Conservation (phyloP, 2,888 invertebrate species). For the Emmelina monodactyla region DNA sequence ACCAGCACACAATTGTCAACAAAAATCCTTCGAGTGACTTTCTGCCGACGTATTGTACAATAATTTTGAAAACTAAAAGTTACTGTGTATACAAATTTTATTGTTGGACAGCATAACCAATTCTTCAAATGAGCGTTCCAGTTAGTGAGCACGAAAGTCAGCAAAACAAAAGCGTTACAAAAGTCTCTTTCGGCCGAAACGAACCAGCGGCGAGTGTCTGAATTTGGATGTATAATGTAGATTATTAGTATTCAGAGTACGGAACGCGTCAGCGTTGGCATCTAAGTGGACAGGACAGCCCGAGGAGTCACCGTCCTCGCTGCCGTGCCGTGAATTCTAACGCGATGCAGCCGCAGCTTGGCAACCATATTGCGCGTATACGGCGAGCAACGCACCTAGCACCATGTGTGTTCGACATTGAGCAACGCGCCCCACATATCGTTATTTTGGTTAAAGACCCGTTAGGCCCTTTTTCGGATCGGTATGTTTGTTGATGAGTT, state of each 20-base stretch:
- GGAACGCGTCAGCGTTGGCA: constrained; percentile 38
- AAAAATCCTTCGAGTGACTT: no score
- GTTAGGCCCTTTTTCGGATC: constrained; percentile 35
- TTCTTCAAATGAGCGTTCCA: constrained; percentile 38
- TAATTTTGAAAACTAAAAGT: no score
- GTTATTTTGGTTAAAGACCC: constrained; percentile 36
- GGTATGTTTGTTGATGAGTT: no score
- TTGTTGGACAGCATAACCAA: constrained; percentile 20
- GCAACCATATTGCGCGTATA: constrained; percentile 39
- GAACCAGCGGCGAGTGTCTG: constrained; percentile 27
- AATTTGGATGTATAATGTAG: constrained; percentile 36
- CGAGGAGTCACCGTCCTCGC: constrained; percentile 56
- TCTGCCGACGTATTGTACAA: no score
- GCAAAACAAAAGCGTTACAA: constrained; percentile 52
- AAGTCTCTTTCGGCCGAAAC: constrained; percentile 40
- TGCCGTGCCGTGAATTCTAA: constrained; percentile 49
- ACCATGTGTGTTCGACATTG: constrained; percentile 42
- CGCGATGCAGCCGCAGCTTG: no score
- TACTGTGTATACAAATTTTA: constrained; percentile 19
- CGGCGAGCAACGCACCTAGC: constrained; percentile 26
- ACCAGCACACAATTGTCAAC: no score
- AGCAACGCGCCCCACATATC: constrained; percentile 46
- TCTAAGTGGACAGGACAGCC: constrained; percentile 27
- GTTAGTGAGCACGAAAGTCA: constrained; percentile 47
- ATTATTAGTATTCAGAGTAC: constrained; percentile 53